Conservation (phyloP, 2,797 vertebrate genomes). For the Tiaroga cobitis region DNA sequence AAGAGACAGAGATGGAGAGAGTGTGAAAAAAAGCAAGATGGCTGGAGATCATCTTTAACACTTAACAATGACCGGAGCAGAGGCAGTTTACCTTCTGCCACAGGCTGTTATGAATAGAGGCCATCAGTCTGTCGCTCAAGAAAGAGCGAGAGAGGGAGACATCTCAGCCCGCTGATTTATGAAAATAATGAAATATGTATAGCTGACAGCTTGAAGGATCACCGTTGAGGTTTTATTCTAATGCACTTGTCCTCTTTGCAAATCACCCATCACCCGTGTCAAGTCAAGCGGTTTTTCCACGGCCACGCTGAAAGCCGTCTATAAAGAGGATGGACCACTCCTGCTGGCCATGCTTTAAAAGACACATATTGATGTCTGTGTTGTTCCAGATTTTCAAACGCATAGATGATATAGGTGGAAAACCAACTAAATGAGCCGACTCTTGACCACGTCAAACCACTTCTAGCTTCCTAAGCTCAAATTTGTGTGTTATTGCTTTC, state of each 20-base stretch:
- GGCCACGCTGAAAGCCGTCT: slow-evolving; percentile 32
- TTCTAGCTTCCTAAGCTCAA: neutral
- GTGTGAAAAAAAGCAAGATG: slow-evolving; percentile 43
- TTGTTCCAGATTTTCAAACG: neutral
- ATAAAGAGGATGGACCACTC: slow-evolving; percentile 40
- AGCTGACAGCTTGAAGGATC: slow-evolving; percentile 98
- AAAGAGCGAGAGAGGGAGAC: slow-evolving; percentile 81
- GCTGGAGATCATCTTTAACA: slow-evolving; percentile 63
- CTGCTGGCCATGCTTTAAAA: slow-evolving; percentile 18
- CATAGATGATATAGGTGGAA: neutral
- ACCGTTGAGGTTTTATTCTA: slow-evolving; percentile 96
- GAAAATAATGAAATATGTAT: slow-evolving; percentile 93
- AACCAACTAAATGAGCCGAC: neutral
- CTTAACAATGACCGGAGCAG: slow-evolving; percentile 61
- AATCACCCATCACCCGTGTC: slow-evolving; percentile 95
- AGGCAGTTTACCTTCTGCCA: slow-evolving; percentile 59
- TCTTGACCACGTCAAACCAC: neutral
- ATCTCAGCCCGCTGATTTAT: slow-evolving; percentile 91
- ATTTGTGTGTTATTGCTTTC: no score
- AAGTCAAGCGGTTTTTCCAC: slow-evolving; percentile 70
- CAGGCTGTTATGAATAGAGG: slow-evolving; percentile 52
- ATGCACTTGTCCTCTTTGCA: slow-evolving; percentile 99
- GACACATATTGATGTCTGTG: neutral
- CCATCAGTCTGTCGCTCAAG: slow-evolving; percentile 59
- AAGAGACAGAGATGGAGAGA: slow-evolving; percentile 52